Conservation (phyloP, 2,113 vertebrate genomes). For the Laticauda laticaudata region DNA sequence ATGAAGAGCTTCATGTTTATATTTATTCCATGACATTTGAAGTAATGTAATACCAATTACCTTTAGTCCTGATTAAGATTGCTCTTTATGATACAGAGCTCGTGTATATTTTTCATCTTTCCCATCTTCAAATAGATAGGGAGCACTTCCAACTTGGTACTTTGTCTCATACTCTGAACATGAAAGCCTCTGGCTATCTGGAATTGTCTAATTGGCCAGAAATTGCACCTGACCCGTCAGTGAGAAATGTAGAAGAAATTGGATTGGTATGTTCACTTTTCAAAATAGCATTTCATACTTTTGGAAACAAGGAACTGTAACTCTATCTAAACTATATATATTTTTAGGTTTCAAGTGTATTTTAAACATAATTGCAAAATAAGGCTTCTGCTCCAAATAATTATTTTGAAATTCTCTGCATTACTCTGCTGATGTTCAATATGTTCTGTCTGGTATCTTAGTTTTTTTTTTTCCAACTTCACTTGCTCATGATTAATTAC, state of each 20-base stretch:
- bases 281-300: slow-evolving; percentile 47
- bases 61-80: slow-evolving; percentile 73
- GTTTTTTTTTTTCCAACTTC: not conserved
- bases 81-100: slow-evolving; percentile 65
- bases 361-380: not conserved
- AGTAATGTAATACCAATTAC: slow-evolving; percentile 80
- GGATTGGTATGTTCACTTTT: slow-evolving; percentile 78
- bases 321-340: slow-evolving; percentile 21
- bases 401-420: not conserved
- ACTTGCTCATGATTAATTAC: not conserved
- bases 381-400: not conserved
- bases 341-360: not conserved
- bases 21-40: slow-evolving; percentile 83
- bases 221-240: slow-evolving; percentile 87
- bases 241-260: slow-evolving; percentile 87
- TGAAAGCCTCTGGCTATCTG: slow-evolving; percentile 85
- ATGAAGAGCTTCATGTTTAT: slow-evolving; percentile 80
- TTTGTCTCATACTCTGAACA: slow-evolving; percentile 90
- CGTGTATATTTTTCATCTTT: slow-evolving; percentile 62
- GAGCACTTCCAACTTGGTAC: slow-evolving; percentile 95
- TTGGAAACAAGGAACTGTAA: slow-evolving; percentile 18
- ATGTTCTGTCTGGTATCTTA: not conserved
- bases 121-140: slow-evolving; percentile 78
- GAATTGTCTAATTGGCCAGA: slow-evolving; percentile 93
- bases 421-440: not conserved